phyloP scores from a whole-genome alignment of 1,140 invertebrate genomes.

The Leptinotarsa undecemlineata region DNA sequence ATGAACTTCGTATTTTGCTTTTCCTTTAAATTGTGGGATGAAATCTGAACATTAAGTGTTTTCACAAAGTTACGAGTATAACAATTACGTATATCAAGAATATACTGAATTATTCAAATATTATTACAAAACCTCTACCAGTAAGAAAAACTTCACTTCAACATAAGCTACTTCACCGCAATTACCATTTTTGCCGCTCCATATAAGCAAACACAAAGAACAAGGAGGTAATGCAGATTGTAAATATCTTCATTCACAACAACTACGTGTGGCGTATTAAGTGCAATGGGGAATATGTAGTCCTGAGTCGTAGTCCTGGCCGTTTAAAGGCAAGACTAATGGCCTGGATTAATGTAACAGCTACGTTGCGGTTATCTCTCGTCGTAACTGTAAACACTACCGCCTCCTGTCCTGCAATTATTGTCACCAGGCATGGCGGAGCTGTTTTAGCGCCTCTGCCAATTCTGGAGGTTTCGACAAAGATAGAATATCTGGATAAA shows the following conservation, averaged over 20 bases:
- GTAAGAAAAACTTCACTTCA: too few species aligned
- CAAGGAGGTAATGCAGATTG: constrained; percentile 7
- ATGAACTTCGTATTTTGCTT: too few species aligned
- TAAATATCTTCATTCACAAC: constrained; percentile 12
- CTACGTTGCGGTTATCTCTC: constrained; percentile 25
- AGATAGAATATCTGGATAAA: too few species aligned
- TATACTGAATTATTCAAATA: too few species aligned
- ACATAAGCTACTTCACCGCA: neutral
- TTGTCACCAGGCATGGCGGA: constrained; percentile 1
- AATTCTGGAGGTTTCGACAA: neutral
- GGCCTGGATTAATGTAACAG: constrained; percentile 25
- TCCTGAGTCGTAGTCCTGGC: neutral
- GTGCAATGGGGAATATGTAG: constrained; percentile 2
- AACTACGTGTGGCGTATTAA: constrained; percentile 11
- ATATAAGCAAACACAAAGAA: constrained; percentile 5
- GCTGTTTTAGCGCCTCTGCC: neutral
- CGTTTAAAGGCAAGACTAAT: constrained; percentile 21
- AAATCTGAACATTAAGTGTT: too few species aligned
- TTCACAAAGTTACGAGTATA: too few species aligned
- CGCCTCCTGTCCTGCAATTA: constrained; percentile 7
- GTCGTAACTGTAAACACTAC: constrained; percentile 23
- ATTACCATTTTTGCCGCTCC: neutral
- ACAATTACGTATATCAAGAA: too few species aligned
- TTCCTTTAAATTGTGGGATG: too few species aligned
- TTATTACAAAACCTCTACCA: too few species aligned